Conservation (phyloP, 2,113 vertebrate genomes). For the Proteles cristata region DNA sequence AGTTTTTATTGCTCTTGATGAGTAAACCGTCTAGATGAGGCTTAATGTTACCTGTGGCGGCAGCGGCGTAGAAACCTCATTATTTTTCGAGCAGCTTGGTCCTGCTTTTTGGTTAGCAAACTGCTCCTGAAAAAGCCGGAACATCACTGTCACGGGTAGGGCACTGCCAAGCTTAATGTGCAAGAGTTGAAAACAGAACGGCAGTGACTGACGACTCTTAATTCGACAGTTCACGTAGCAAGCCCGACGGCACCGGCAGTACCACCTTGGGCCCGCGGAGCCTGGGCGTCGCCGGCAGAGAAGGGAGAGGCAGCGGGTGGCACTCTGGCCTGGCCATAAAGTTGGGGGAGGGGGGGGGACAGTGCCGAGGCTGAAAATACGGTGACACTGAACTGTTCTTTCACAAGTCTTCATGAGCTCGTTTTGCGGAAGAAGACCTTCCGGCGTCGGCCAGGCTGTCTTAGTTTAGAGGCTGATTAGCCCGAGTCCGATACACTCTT, state of each 20-base stretch:
- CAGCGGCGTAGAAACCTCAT: slow-evolving; percentile 99
- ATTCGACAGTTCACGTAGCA: background rate
- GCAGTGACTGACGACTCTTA: fast-evolving
- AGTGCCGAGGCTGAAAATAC: background rate
- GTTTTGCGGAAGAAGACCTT: no score
- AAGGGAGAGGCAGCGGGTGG: fast-evolving
- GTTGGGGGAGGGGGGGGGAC: background rate
- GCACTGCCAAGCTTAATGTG: fast-evolving
- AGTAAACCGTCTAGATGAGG: background rate
- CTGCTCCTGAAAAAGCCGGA: slow-evolving; percentile 90
- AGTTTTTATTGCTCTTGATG: background rate
- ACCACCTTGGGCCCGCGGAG: fast-evolving
- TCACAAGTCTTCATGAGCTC: no score
- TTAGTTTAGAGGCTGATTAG: background rate
- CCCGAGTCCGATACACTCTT: background rate
- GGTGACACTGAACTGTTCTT: background rate
- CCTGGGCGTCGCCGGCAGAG: fast-evolving
- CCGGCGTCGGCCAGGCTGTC: background rate
- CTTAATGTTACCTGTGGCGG: slow-evolving; percentile 94
- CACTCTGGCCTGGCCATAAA: no score
- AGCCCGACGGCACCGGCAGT: background rate
- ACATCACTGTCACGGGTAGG: background rate
- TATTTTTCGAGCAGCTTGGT: slow-evolving; percentile 99
- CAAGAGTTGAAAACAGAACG: background rate
- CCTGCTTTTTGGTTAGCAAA: slow-evolving; percentile 99